Evolutionary conservation across 2,797 vertebrate genomes (phyloP), one percentile per base, ranked within the genome.

Genomic region (Sebastes oblongus): DNA sequence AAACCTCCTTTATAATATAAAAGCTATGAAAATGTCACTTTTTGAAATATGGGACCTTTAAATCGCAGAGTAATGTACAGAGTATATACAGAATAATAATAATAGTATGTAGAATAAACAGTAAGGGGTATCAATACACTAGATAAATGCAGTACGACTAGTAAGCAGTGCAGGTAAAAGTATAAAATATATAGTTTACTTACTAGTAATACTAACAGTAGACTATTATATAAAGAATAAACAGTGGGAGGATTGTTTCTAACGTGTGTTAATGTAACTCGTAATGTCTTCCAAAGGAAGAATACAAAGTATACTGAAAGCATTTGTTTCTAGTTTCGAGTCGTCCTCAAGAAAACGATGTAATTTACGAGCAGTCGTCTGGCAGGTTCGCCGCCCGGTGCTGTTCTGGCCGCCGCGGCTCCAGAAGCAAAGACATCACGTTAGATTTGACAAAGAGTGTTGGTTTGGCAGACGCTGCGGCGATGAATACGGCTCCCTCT

Each of bases 81-180:
- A 52, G 46, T 52, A 20, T n/a, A 52, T 52, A 52, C 46, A 52
- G 46, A 52, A 52, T 52, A 52, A n/a, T 52, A 20, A 52, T 20
- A 18, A 52, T 52, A 52, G 18, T 52, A 52, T 0, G 46, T 52
- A 52, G 46, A 52, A 0, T 52, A 52, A 52, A 52, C 46, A 52
- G 46, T 46, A 46, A 46, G 16, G 42, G 16, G 16, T 52, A 52
- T 52, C 8, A 52, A n/a, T n/a, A n/a, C 46, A 52, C 42, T 46
- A 46, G 13, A 42, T 42, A 14, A 42, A 42, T 42, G 39, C 39
- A 42, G 39, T 42, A 42, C 0, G 39, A 42, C 0, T 42, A 42
- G 46, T 16, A 50, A 50, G 1, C 46, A 20, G 46, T 50, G 18
- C 46, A 50, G 46, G 46, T 20, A 50, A 8, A 50, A 20, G 18